phyloP scores from a whole-genome alignment of 2,888 invertebrate genomes.

The Therioaphis trifolii region DNA sequence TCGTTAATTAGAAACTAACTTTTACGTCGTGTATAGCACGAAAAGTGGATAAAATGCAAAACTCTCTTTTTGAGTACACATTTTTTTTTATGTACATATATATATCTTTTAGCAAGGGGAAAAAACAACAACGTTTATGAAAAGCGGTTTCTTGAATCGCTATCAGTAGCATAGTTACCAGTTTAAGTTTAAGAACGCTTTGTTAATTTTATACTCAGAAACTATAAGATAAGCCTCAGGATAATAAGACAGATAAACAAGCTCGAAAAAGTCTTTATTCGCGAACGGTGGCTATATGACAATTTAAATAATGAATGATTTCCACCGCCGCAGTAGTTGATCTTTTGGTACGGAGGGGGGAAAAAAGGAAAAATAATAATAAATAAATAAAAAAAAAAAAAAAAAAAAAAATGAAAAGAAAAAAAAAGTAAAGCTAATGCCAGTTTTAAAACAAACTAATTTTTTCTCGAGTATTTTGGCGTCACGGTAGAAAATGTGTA shows the following conservation, averaged over 20 bases:
- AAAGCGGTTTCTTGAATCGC: slow-evolving; percentile 25
- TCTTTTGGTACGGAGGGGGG: background rate
- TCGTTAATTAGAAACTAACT: slow-evolving; percentile 37
- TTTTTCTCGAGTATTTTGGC: slow-evolving; percentile 43
- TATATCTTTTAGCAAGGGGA: background rate
- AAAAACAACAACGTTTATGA: slow-evolving; percentile 18
- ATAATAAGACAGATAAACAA: slow-evolving; percentile 59
- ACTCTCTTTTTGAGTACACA: background rate
- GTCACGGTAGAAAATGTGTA: slow-evolving; percentile 35
- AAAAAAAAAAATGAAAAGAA: background rate
- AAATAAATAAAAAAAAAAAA: background rate
- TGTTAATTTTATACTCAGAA: slow-evolving; percentile 42
- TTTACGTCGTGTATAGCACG: background rate
- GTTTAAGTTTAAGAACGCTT: slow-evolving; percentile 35
- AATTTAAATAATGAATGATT: slow-evolving; percentile 60
- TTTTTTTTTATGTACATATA: background rate
- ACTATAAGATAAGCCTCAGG: slow-evolving; percentile 50
- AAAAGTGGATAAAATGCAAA: slow-evolving; percentile 46
- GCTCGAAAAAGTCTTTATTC: slow-evolving; percentile 42
- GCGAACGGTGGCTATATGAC: slow-evolving; percentile 26
- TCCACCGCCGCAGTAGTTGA: slow-evolving; percentile 1
- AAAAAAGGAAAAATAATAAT: too few relatives aligned
- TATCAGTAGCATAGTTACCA: background rate
- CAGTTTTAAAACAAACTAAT: slow-evolving; percentile 60
- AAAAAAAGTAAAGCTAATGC: slow-evolving; percentile 43